Evolutionary conservation across 2,888 invertebrate species (phyloP), one percentile per base, ranked within the genome.

Genomic region (Ptilodon capucinus): DNA sequence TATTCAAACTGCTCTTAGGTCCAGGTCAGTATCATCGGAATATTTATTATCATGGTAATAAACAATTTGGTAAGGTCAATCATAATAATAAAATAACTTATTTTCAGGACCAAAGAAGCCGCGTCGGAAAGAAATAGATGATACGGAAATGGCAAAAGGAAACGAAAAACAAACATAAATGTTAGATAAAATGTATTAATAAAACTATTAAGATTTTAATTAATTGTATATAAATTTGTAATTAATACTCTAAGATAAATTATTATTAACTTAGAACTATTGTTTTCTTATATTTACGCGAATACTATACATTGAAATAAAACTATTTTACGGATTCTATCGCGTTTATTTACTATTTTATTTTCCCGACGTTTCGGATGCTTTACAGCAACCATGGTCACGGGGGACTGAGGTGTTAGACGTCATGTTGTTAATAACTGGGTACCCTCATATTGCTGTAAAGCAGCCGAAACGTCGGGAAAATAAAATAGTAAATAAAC

Each of bases 1-100:
- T 63, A 6, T 58, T 60, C 46, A 60, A 64, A 44, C 18, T 64
- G 3, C 0, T 60, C 2, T 43, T 63, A 38, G 57, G 54, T 11
- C 38, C 47, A 41, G 64, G 64, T 62, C 44, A 47, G 48, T 49
- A 1, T 13, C 1, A 32, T 32, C n/a, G n/a, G n/a, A n/a, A n/a
- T n/a, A n/a, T 28, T n/a, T 28, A 28, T 28, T 11, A 11, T 28
- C 11, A 11, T 28, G 25, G 7, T 9, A 9, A 25, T 25, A 11
- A 11, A 4, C 6, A 28, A n/a, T 1, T 28, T 28, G 3, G 9
- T 28, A 1, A 25, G n/a, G n/a, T 25, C 8, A 8, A n/a, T 11
- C n/a, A n/a, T n/a, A 28, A n/a, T 8, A 28, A n/a, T 28, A 0
- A 4, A n/a, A n/a, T n/a, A 28, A 8, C n/a, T 14, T 14, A 23